A percentile compares a stretch with the other conserved stretches of the same genome.
These are phyloP conservation scores for Delphinapterus leucas DNA, from an alignment of 2,113 vertebrate species.

Conservation along the genomic window DNA sequence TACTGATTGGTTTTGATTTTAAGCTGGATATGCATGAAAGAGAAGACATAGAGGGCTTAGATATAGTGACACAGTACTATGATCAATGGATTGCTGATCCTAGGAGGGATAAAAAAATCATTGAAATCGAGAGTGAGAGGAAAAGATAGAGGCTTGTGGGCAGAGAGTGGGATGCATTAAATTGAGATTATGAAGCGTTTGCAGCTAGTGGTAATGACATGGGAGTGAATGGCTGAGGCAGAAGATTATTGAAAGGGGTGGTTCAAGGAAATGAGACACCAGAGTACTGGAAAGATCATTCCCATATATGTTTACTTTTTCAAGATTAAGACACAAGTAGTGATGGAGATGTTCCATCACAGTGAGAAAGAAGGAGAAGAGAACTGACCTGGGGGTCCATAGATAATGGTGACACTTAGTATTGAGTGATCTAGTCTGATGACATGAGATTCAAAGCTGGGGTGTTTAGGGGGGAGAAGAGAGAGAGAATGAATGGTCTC, in stretches of 20 bases:
- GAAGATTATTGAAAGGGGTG: neutral
- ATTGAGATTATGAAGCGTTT: fast-evolving
- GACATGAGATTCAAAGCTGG: neutral
- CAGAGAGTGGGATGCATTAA: too few relatives aligned
- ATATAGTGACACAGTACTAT: fast-evolving
- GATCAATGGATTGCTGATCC: fast-evolving
- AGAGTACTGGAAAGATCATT: neutral
- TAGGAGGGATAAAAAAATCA: fast-evolving
- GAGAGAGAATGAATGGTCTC: neutral
- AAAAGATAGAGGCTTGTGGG: too few relatives aligned
- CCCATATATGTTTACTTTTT: fast-evolving
- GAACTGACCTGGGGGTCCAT: neutral
- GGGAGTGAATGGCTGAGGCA: neutral
- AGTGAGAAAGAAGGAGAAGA: neutral
- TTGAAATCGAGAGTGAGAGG: neutral
- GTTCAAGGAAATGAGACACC: neutral
- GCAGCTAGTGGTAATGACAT: neutral
- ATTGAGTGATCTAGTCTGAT: neutral
- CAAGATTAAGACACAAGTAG: neutral
- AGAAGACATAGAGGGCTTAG: neutral
- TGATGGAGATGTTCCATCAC: neutral
- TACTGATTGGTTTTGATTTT: neutral
- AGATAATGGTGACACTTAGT: neutral
- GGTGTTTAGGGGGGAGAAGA: neutral
- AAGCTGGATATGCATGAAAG: neutral